phyloP scores from a whole-genome alignment of 2,113 vertebrate species.

The Andinoacara biseriatus region DNA sequence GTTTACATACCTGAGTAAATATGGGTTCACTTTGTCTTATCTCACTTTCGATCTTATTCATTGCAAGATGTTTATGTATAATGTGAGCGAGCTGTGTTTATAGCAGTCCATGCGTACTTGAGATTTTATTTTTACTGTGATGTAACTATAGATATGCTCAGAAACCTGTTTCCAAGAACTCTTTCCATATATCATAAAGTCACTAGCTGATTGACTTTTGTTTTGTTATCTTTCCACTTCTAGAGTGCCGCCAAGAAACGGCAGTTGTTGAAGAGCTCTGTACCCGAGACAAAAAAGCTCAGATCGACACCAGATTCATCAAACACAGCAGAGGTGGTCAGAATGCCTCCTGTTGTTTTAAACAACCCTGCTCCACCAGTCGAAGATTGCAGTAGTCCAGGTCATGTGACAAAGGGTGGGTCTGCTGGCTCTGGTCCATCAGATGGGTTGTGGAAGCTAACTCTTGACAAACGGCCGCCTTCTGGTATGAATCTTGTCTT shows the following conservation, averaged over 20 bases:
- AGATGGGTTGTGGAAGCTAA: conserved; percentile 63
- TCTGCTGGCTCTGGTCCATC: not conserved
- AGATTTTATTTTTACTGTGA: not conserved
- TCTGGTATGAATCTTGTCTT: conserved; percentile 71
- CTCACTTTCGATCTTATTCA: not conserved
- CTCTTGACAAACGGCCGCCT: conserved; percentile 62
- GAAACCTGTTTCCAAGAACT: not conserved
- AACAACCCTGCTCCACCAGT: not conserved
- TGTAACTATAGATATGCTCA: not conserved
- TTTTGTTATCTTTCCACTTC: conserved; percentile 25
- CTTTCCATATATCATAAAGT: not conserved
- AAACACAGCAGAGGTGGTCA: not conserved
- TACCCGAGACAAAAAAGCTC: not conserved
- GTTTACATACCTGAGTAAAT: not conserved
- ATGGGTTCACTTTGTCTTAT: not conserved
- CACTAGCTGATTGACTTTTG: not conserved
- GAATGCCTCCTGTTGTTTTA: not conserved
- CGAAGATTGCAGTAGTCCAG: not conserved
- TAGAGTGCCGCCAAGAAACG: conserved; percentile 54
- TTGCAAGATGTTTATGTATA: not conserved
- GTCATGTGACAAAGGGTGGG: not conserved
- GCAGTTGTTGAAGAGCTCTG: conserved; percentile 9
- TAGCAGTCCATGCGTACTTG: not conserved
- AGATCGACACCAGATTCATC: not conserved
- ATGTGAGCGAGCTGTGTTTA: not conserved